Evolutionary conservation across 1,140 invertebrate genomes (phyloP).

Genomic region (Luehdorfia chinensis): DNA sequence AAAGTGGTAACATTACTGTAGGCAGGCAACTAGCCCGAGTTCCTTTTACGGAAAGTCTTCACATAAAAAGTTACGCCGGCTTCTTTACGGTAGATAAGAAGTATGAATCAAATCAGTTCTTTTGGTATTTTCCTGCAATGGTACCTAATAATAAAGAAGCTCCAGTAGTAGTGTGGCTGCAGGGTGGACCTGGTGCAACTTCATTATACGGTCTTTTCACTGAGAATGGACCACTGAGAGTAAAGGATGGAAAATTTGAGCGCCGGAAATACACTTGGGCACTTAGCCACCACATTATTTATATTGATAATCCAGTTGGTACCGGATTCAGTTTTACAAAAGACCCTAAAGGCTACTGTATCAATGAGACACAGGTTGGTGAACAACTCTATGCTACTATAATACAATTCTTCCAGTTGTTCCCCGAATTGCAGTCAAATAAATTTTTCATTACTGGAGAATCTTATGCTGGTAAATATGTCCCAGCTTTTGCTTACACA

Average conservation of each 20-base stretch:
- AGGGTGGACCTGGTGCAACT: slow-evolving; percentile 88
- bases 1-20: slow-evolving; percentile 75
- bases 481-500: slow-evolving; percentile 86
- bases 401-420: slow-evolving; percentile 85
- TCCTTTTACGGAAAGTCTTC: slow-evolving; percentile 55
- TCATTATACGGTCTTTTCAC: slow-evolving; percentile 89
- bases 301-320: slow-evolving; percentile 93
- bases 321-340: slow-evolving; percentile 88
- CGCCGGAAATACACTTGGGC: slow-evolving; percentile 86
- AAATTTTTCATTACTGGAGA: slow-evolving; percentile 91
- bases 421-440: slow-evolving; percentile 80
- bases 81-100: slow-evolving; percentile 84
- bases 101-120: slow-evolving; percentile 84
- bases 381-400: slow-evolving; percentile 82
- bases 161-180: slow-evolving; percentile 86
- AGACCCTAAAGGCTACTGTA: slow-evolving; percentile 79
- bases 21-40: slow-evolving; percentile 54
- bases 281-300: slow-evolving; percentile 85
- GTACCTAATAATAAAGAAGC: slow-evolving; percentile 71
- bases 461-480: slow-evolving; percentile 92
- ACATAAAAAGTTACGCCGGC: slow-evolving; percentile 79
- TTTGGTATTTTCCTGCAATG: slow-evolving; percentile 87
- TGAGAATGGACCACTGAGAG: slow-evolving; percentile 87
- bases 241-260: slow-evolving; percentile 57
- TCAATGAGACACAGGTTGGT: slow-evolving; percentile 82